Conservation (phyloP, 2,113 vertebrate species). For the Todiramphus chloris region DNA sequence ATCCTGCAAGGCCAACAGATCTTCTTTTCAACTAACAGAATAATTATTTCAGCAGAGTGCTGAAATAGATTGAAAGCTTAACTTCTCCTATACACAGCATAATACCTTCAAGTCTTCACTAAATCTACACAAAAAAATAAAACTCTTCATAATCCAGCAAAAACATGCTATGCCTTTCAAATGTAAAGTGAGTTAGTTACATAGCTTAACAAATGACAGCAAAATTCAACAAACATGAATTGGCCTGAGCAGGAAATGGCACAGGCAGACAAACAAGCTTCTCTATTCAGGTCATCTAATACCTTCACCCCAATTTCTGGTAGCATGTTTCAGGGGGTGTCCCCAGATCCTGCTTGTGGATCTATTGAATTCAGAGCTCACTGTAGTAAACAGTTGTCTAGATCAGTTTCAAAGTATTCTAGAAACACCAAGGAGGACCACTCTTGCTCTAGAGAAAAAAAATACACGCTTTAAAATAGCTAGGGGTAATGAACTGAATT, state of each 20-base stretch:
- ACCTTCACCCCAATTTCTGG: background rate
- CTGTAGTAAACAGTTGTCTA: conserved; percentile 1
- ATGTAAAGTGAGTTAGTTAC: background rate
- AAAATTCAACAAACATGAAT: background rate
- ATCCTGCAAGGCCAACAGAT: background rate
- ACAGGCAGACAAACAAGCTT: background rate
- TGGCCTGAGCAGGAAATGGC: background rate
- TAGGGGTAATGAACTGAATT: background rate
- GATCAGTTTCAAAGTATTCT: background rate
- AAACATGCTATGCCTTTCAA: background rate
- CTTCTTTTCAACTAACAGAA: background rate
- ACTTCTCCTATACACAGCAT: background rate
- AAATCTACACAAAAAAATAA: too few relatives aligned
- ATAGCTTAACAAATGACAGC: background rate
- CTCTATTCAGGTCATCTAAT: background rate
- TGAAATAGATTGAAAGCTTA: background rate
- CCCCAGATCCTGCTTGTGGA: background rate
- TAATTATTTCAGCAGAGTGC: background rate
- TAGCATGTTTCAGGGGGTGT: background rate
- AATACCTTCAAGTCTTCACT: background rate
- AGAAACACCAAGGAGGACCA: background rate
- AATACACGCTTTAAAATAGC: background rate
- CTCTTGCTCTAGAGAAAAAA: background rate
- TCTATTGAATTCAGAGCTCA: conserved; percentile 25
- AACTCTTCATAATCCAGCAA: background rate